Evolutionary conservation across 2,113 vertebrate genomes (phyloP), one percentile per base, ranked within the genome.

Genomic region (Dunckerocampus dactyliophorus): DNA sequence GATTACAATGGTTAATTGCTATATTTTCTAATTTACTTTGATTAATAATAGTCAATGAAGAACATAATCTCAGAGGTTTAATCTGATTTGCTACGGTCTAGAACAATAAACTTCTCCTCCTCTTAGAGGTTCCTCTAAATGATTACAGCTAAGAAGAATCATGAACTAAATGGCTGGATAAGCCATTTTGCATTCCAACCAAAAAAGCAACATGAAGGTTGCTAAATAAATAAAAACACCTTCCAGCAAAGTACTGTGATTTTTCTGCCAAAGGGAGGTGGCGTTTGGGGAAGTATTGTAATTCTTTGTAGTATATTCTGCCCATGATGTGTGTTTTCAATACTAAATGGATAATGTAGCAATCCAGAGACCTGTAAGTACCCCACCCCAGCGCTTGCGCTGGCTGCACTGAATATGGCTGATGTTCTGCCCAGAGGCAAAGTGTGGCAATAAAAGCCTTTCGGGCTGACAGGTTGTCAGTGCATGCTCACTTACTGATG

Each of bases 331-430:
- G 75, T 71, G 53, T 88, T 80, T 85, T 80, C 76, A 76, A 79
- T 82, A 65, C 79, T 87, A 84, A 88, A 82, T 84, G 77, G 75
- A 85, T 88, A 88, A 87, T 88, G 82, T 72, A 76, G 74, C 69
- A 67, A 72, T 83, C 70, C 61, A 34, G 67, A 79, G 67, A 68
- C 63, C 67, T 47, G 60, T 71, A 76, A 82, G 67, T 81, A 75
- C 61, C 56, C 6, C 59, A 51, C 48, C 71, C 71, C 53, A 67
- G 58, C 43, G 73, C 65, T 59, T 55, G 75, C 48, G 62, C 50
- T 62, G 53, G 76, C 72, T 65, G 72, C 47, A 66, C 77, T 67
- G 79, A 86, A 87, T 81, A 76, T 73, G 76, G 83, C 63, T 52
- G 75, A 80, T 86, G 82, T 84, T 86, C 76, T 84, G 69, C 83